Evolutionary conservation across 2,888 invertebrate species (phyloP), one percentile per base, ranked within the genome.

Genomic region (Agrochola circellaris): DNA sequence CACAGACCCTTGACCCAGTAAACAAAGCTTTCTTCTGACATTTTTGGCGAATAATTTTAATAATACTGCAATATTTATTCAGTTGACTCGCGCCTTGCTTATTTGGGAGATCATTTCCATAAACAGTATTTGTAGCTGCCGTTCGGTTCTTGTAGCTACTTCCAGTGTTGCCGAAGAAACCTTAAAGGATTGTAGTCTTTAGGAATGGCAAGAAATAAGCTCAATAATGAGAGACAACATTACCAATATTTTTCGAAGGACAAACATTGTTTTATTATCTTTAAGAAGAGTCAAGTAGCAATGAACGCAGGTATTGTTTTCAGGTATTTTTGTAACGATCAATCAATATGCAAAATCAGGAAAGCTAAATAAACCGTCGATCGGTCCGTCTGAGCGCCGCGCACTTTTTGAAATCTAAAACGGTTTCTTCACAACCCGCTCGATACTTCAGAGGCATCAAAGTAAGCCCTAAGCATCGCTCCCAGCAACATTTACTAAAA

Each of bases 31-130:
- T 83, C 85, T 82, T 81, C 75, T 60, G 81, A 69, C 79, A 75
- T 51, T 79, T 87, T 82, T 83, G 79, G 81, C 64, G 71, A 82
- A 83, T 81, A 75, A 88, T 81, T 83, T 78, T 74, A 87, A 85
- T 88, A 88, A 88, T 82, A 77, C 54, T 11, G 79, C 75, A 60
- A 84, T 88, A 84, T 85, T 84, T 85, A 88, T 87, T 87, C 88
- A 78, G 79, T 62, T 61, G 79, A 7, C 75, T 82, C 51, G 62
- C 71, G 60, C 30, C 17, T 68, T 58, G 65, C 82, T 75, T 77
- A 75, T 85, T 86, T 83, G 70, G 83, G 38, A 75, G 66, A 48
- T 54, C 60, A 86, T 87, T 75, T 70, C 88, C 79, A 73, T 86
- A 71, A 77, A 77, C 26, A 61, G 72, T 56, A 13, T 75, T 72